A percentile compares a stretch with the other conserved stretches of the same genome.
Conservation (phyloP, 1,140 invertebrate species). For the Atopsyche davidsoni region DNA sequence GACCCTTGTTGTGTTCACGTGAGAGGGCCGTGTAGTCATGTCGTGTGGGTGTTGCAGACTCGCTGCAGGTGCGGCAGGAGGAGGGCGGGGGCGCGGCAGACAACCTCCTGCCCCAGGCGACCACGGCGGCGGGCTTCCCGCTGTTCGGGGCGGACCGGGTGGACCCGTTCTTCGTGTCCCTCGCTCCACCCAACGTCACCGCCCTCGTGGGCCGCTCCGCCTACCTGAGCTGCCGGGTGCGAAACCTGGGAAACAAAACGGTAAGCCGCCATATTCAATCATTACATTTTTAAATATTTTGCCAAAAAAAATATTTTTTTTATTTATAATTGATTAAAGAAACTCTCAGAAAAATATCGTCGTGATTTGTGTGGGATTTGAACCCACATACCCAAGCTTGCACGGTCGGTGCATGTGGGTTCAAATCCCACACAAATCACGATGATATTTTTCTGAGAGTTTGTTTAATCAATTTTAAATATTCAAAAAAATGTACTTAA, state of each 20-base stretch:
- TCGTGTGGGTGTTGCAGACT: too few relatives aligned
- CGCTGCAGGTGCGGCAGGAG: conserved; percentile 22
- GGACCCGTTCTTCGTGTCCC: conserved; percentile 42
- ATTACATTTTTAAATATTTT: neutral
- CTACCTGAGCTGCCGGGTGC: conserved; percentile 72
- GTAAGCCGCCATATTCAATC: conserved; percentile 50
- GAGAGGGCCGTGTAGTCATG: too few relatives aligned
- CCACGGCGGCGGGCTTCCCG: conserved; percentile 22
- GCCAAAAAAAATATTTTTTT: neutral
- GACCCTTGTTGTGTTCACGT: too few relatives aligned
- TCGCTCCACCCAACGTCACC: conserved; percentile 44
- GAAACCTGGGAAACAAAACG: conserved; percentile 80
- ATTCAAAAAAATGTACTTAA: too few relatives aligned
- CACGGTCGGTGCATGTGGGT: too few relatives aligned
- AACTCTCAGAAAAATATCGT: too few relatives aligned
- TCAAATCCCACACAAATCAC: too few relatives aligned
- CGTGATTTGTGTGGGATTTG: too few relatives aligned
- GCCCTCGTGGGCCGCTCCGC: conserved; percentile 58
- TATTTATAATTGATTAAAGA: too few relatives aligned
- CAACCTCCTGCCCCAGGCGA: conserved; percentile 20
- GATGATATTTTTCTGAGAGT: too few relatives aligned
- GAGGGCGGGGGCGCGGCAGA: conserved; percentile 10
- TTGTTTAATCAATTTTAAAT: too few relatives aligned
- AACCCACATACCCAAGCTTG: too few relatives aligned
- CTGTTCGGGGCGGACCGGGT: conserved; percentile 29